Conservation (phyloP, 2,113 vertebrate species). For the Saguinus midas region DNA sequence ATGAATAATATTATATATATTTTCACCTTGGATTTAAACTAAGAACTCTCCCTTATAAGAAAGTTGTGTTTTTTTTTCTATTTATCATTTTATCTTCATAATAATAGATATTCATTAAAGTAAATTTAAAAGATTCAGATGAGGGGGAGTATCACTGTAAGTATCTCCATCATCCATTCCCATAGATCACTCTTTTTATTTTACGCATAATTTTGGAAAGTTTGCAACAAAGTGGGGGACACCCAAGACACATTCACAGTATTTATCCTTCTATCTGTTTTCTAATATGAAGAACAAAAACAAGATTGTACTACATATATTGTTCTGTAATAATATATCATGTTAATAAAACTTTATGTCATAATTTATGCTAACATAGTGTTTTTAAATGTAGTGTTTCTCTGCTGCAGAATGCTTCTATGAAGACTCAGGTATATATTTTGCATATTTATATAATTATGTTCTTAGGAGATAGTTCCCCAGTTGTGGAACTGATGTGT, state of each 20-base stretch:
- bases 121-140: neutral
- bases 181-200: fast-evolving
- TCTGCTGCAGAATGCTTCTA: neutral
- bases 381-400: neutral
- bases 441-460: constrained; percentile 5
- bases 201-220: neutral
- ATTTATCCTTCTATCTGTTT: neutral
- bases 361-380: neutral
- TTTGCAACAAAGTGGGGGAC: too few relatives aligned
- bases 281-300: neutral
- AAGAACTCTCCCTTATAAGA: neutral
- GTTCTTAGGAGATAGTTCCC: neutral
- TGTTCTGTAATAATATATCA: neutral
- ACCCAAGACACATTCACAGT: too few relatives aligned
- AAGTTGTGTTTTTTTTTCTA: neutral
- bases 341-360: neutral
- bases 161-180: neutral
- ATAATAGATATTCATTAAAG: neutral
- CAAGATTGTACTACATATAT: neutral
- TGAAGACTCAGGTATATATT: neutral
- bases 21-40: neutral
- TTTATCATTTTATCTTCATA: neutral
- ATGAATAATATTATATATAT: neutral
- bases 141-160: neutral
- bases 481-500: neutral